phyloP scores from a whole-genome alignment of 2,113 vertebrate genomes.

The Burhinus bistriatus region DNA sequence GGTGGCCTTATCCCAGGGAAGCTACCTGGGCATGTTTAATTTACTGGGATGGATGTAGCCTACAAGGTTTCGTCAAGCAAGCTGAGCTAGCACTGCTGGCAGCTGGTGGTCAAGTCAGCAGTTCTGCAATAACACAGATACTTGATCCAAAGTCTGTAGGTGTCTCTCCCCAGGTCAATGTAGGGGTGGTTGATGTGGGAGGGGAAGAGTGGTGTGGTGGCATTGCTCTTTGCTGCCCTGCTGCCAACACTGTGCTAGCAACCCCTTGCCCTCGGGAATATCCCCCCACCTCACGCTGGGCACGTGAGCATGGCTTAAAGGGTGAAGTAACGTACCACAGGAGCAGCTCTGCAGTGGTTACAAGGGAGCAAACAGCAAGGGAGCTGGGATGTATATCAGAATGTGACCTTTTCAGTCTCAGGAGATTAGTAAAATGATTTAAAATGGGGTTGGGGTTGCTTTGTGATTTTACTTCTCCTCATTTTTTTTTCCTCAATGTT shows the following conservation, averaged over 20 bases:
- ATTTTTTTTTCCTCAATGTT: not conserved
- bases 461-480: not conserved
- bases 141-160: not conserved
- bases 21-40: not conserved
- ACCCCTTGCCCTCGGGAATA: not conserved
- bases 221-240: not conserved
- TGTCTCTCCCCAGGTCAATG: not conserved
- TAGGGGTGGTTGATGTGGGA: not conserved
- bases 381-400: not conserved
- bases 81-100: not conserved
- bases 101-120: not conserved
- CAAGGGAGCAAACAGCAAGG: not conserved
- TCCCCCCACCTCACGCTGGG: not conserved
- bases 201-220: not conserved
- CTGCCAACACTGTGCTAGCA: accelerated
- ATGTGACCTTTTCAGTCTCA: not conserved
- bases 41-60: not conserved
- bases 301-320: accelerated
- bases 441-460: not conserved
- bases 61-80: not conserved
- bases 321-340: not conserved
- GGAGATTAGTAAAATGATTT: not conserved
- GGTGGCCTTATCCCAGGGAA: not conserved
- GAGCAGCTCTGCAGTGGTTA: not conserved
- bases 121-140: accelerated